Conservation (phyloP, 1,140 invertebrate genomes). For the Cheumatopsyche charites region DNA sequence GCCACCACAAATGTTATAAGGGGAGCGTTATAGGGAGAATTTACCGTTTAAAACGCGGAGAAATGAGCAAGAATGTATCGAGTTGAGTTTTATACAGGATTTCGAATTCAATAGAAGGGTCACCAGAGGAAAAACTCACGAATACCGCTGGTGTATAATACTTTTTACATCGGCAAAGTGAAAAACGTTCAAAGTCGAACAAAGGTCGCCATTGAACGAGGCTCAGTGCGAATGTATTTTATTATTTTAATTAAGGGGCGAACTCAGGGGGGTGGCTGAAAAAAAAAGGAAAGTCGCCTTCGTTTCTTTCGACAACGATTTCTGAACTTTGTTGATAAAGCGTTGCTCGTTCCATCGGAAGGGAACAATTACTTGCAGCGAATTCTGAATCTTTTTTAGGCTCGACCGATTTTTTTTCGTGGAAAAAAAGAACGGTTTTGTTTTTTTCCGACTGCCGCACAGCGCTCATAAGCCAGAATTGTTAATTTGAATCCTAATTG, state of each 20-base stretch:
- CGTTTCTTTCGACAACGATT: constrained; percentile 31
- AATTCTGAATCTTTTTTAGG: constrained; percentile 31
- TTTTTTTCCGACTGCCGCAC: background rate
- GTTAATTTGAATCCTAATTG: constrained; percentile 34
- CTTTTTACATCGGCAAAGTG: too few relatives aligned
- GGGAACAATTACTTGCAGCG: constrained; percentile 46
- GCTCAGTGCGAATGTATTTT: constrained; percentile 31
- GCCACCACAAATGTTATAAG: too few relatives aligned
- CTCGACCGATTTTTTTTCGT: background rate
- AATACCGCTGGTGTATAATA: too few relatives aligned
- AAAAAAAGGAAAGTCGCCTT: background rate
- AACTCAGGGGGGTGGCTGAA: background rate
- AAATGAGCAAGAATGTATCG: too few relatives aligned
- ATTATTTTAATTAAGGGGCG: constrained; percentile 45
- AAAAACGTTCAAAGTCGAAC: background rate
- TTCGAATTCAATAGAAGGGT: too few relatives aligned
- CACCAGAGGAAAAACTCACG: too few relatives aligned
- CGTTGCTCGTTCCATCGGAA: constrained; percentile 10
- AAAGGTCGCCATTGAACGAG: background rate
- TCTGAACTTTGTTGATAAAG: constrained; percentile 41
- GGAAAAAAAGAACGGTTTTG: too few relatives aligned
- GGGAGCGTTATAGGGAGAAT: too few relatives aligned
- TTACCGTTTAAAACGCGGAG: too few relatives aligned
- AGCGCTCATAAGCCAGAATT: constrained; percentile 24
- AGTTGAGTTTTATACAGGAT: too few relatives aligned